A percentile compares a stretch with the other conserved stretches of the same genome.
phyloP scores from a whole-genome alignment of 1,140 invertebrate genomes.

The Lysiphlebus fabarum region DNA sequence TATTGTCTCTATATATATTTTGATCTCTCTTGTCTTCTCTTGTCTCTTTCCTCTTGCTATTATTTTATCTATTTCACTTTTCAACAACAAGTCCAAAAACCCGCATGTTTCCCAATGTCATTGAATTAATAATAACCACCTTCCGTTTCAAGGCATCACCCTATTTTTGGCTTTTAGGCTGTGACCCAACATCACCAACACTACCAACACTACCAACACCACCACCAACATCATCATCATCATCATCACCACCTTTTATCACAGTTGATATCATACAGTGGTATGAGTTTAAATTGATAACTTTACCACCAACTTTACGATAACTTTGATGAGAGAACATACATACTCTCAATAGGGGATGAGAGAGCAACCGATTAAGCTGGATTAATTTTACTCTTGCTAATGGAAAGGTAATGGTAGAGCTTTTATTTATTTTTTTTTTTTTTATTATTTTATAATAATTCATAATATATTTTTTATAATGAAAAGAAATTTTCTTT shows the following conservation, averaged over 20 bases:
- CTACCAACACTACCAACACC: no score
- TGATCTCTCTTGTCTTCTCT: background rate
- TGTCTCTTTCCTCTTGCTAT: constrained; percentile 1
- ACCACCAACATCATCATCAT: no score
- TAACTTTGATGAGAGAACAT: constrained; percentile 16
- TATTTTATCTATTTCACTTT: background rate
- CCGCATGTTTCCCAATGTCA: constrained; percentile 34
- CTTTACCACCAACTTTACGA: constrained; percentile 10
- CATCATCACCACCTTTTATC: no score
- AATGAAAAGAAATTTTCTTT: no score
- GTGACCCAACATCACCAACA: constrained; percentile 1
- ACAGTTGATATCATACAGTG: no score
- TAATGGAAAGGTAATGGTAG: constrained; percentile 16
- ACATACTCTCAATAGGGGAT: constrained; percentile 3
- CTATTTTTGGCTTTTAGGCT: constrained; percentile 4
- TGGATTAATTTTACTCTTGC: constrained; percentile 19
- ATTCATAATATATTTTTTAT: no score
- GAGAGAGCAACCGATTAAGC: constrained; percentile 15
- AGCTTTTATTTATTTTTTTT: background rate
- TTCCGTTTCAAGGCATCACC: constrained; percentile 20
- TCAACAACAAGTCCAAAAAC: constrained; percentile 3
- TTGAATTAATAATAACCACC: constrained; percentile 44
- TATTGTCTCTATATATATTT: no score
- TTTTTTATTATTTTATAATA: no score
- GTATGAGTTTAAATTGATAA: background rate